Evolutionary conservation across 2,113 vertebrate genomes (phyloP).

Genomic region (Falcunculus frontatus): DNA sequence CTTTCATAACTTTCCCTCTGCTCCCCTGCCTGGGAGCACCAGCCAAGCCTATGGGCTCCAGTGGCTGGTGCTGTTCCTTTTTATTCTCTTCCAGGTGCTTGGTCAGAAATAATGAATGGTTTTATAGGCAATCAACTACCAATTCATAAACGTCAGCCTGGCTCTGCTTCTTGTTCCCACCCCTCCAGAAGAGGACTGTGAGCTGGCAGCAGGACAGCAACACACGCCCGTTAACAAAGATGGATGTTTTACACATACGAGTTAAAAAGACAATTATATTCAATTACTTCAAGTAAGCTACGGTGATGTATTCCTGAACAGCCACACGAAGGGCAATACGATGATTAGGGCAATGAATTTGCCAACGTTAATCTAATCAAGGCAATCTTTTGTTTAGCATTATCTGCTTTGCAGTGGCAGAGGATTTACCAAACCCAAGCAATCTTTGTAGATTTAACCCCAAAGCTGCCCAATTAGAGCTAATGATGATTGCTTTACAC

Average conservation of each 20-base stretch:
- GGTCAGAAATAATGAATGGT: constrained; percentile 54
- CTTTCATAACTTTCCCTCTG: neutral
- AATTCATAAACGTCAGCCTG: constrained; percentile 50
- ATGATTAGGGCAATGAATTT: constrained; percentile 60
- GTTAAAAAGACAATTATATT: constrained; percentile 66
- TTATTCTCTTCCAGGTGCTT: constrained; percentile 49
- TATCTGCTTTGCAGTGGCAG: constrained; percentile 53
- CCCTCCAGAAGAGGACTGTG: neutral
- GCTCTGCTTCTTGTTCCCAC: constrained; percentile 47
- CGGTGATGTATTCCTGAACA: constrained; percentile 54
- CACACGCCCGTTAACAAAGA: constrained; percentile 18
- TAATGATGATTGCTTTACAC: neutral
- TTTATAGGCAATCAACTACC: constrained; percentile 59
- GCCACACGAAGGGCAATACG: constrained; percentile 8
- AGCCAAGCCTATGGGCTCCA: neutral
- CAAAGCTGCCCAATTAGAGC: constrained; percentile 19
- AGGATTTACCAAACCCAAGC: constrained; percentile 53
- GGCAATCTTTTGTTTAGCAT: constrained; percentile 45
- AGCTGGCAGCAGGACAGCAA: constrained; percentile 55
- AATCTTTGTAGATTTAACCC: constrained; percentile 44
- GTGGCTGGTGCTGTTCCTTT: neutral
- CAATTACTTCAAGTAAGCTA: constrained; percentile 65
- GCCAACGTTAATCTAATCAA: constrained; percentile 57
- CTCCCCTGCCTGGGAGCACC: neutral
- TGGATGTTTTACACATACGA: constrained; percentile 50